phyloP scores from a whole-genome alignment of 2,888 invertebrate species.

The Busseola fusca region DNA sequence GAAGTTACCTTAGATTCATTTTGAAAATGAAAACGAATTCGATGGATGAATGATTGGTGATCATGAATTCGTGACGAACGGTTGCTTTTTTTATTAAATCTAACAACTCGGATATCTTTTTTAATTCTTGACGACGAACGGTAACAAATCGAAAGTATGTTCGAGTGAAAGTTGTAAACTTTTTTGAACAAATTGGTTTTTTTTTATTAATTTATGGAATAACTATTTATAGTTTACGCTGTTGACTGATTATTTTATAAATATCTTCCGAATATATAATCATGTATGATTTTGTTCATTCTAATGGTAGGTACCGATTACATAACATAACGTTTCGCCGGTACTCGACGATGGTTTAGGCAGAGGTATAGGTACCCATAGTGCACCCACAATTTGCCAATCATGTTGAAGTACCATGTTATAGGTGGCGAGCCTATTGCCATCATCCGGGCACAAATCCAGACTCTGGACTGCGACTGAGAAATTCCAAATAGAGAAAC shows the following conservation, averaged over 20 bases:
- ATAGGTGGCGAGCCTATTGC: neutral
- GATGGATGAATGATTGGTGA: conserved; percentile 28
- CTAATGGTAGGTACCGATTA: neutral
- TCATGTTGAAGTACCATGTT: neutral
- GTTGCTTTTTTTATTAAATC: conserved; percentile 29
- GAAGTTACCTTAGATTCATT: conserved; percentile 37
- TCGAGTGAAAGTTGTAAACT: conserved; percentile 56
- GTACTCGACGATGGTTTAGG: neutral
- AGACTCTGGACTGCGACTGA: neutral
- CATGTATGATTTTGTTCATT: neutral
- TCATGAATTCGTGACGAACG: conserved; percentile 51
- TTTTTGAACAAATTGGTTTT: conserved; percentile 23
- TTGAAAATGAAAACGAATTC: conserved; percentile 27
- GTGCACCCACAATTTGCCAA: neutral
- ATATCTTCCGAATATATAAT: neutral
- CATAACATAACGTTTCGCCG: neutral
- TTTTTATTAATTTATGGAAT: conserved; percentile 19
- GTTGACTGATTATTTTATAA: neutral
- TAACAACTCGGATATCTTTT: conserved; percentile 42
- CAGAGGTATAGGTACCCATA: neutral
- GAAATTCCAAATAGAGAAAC: neutral
- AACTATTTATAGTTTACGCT: conserved; percentile 7
- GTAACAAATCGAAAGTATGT: conserved; percentile 59
- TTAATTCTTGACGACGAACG: conserved; percentile 45
- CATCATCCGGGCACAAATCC: neutral